Evolutionary conservation across 2,888 invertebrate species (phyloP).

Genomic region (Chaetogeoica ovagalla): DNA sequence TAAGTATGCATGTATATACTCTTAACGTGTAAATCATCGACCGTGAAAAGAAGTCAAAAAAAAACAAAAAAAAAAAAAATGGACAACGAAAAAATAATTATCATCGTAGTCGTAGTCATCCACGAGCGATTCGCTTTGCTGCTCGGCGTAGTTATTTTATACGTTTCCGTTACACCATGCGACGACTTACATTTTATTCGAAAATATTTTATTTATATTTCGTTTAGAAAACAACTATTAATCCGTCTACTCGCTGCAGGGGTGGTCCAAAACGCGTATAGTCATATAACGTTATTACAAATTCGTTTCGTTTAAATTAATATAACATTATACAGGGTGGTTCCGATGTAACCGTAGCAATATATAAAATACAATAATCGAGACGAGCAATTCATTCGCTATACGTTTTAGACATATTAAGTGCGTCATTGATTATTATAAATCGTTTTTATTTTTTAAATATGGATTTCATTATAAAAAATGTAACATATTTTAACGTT

Average conservation of each 20-base stretch:
- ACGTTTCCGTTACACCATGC: slow-evolving; percentile 24
- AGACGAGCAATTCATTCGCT: no score
- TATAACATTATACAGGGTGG: no score
- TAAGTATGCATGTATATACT: neutral
- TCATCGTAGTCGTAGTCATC: slow-evolving; percentile 35
- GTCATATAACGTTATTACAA: neutral
- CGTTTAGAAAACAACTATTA: no score
- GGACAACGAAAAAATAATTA: slow-evolving; percentile 9
- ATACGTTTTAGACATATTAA: no score
- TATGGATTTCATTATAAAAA: no score
- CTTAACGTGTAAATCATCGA: slow-evolving; percentile 23
- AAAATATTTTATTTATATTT: slow-evolving; percentile 14
- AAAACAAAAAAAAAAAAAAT: slow-evolving; percentile 25
- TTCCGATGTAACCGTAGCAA: no score
- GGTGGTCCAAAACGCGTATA: neutral
- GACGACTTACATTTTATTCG: neutral
- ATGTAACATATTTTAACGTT: no score
- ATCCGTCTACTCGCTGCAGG: neutral
- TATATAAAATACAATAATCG: no score
- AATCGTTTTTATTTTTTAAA: no score
- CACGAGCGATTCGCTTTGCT: slow-evolving; percentile 31
- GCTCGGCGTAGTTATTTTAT: neutral
- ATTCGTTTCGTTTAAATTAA: neutral
- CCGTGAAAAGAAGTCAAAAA: slow-evolving; percentile 18
- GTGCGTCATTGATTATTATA: no score